Percentiles rank a stretch among this genome's conserved stretches.
These are phyloP conservation scores for Channa striata DNA, from an alignment of 2,797 vertebrate genomes.

Conservation along the genomic window DNA sequence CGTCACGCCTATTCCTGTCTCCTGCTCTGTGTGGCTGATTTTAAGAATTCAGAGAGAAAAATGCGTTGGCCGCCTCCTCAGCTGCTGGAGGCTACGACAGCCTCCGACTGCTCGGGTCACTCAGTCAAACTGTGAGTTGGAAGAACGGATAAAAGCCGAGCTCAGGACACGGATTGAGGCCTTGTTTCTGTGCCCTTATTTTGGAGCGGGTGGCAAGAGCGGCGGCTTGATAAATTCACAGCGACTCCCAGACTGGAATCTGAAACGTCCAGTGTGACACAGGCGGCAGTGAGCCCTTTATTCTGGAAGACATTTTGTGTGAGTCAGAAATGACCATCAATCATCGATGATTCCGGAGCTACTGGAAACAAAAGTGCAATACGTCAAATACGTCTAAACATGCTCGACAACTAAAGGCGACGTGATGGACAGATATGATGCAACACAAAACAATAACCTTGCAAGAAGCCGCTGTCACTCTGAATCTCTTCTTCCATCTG, in stretches of 20 bases:
- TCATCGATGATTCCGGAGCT: too few relatives aligned
- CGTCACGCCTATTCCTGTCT: not conserved
- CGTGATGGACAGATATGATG: constrained; percentile 35
- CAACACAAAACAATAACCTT: constrained; percentile 36
- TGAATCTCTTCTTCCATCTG: not conserved
- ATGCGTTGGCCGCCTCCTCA: constrained; percentile 34
- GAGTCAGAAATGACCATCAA: not conserved
- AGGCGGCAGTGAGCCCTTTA: not conserved
- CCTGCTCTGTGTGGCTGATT: not conserved
- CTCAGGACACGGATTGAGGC: constrained; percentile 48
- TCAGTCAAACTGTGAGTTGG: constrained; percentile 41
- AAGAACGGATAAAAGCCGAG: constrained; percentile 27
- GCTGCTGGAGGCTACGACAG: constrained; percentile 29
- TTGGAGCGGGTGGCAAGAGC: constrained; percentile 9
- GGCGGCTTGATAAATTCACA: constrained; percentile 36
- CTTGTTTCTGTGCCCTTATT: constrained; percentile 31
- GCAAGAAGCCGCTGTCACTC: constrained; percentile 15
- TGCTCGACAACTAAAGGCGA: not conserved
- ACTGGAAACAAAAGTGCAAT: too few relatives aligned
- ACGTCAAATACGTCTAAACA: too few relatives aligned
- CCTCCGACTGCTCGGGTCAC: constrained; percentile 26
- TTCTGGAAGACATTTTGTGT: not conserved
- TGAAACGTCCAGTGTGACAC: constrained; percentile 14
- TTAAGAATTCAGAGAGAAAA: constrained; percentile 30
- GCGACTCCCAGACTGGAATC: constrained; percentile 44